Conservation (phyloP, 2,888 invertebrate genomes). For the Bedellia somnulentella region DNA sequence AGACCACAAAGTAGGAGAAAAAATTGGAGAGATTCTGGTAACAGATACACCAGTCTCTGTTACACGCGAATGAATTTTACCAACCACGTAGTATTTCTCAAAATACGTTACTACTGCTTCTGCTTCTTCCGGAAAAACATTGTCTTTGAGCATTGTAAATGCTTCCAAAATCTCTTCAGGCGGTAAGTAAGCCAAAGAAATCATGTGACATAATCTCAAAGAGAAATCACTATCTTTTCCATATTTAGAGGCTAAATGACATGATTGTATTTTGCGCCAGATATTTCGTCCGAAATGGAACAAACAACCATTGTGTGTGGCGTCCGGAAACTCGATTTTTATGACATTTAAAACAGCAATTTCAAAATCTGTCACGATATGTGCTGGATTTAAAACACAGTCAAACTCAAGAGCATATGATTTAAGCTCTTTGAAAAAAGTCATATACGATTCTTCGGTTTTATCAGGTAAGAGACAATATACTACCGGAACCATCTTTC, state of each 20-base stretch:
- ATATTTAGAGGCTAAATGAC: not conserved
- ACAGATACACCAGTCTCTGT: not conserved
- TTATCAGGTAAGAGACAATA: not conserved
- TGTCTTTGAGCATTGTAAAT: conserved; percentile 1
- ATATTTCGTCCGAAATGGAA: conserved; percentile 7
- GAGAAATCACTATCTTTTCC: conserved; percentile 3
- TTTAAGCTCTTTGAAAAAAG: conserved; percentile 1
- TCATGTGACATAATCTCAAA: conserved; percentile 5
- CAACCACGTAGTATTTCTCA: conserved; percentile 1
- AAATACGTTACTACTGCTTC: not conserved
- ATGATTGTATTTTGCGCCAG: conserved; percentile 6
- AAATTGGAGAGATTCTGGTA: not conserved
- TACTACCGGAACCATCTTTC: not conserved
- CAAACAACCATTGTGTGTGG: conserved; percentile 4
- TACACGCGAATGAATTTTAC: not conserved
- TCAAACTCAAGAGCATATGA: not conserved
- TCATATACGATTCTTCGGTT: conserved; percentile 2
- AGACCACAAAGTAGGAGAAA: conserved; percentile 2
- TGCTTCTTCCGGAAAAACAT: conserved; percentile 4
- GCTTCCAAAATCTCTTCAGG: conserved; percentile 6
- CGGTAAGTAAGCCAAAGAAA: conserved; percentile 4
- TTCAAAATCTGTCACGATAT: conserved; percentile 6
- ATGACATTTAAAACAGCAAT: conserved; percentile 4
- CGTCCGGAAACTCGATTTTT: conserved; percentile 3
- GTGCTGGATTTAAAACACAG: not conserved